Evolutionary conservation across 1,140 invertebrate genomes (phyloP).

Genomic region (Drosophila punjabiensis): DNA sequence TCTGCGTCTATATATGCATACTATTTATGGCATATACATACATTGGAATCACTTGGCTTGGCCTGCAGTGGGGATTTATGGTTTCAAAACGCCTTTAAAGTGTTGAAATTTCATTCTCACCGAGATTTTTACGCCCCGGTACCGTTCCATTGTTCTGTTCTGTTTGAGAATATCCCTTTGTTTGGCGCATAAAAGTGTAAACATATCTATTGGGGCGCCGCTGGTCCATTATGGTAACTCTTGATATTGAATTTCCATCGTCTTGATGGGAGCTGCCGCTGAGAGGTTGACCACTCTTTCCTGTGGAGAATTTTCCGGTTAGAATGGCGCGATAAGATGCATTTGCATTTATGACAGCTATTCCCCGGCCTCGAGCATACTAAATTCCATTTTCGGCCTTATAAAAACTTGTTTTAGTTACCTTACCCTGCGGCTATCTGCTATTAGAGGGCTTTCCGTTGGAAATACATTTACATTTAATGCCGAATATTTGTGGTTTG

Average conservation of each 20-base stretch:
- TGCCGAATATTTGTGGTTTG: conserved; percentile 32
- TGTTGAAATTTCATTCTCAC: conserved; percentile 74
- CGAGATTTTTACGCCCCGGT: conserved; percentile 56
- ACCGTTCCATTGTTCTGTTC: conserved; percentile 43
- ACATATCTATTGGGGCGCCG: conserved; percentile 61
- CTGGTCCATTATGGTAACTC: conserved; percentile 24
- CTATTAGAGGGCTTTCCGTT: conserved; percentile 24
- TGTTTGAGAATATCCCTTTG: conserved; percentile 35
- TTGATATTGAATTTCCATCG: conserved; percentile 67
- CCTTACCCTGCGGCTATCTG: conserved; percentile 27
- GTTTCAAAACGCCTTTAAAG: conserved; percentile 65
- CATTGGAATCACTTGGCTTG: conserved; percentile 27
- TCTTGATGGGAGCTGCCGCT: conserved; percentile 49
- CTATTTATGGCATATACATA: conserved; percentile 12
- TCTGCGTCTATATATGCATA: conserved; percentile 24
- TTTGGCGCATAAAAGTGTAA: conserved; percentile 63
- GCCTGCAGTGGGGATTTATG: conserved; percentile 61
- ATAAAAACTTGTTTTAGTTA: conserved; percentile 20
- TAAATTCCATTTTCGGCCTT: conserved; percentile 31
- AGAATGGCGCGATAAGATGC: conserved; percentile 26
- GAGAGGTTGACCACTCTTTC: conserved; percentile 22
- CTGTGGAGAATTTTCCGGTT: conserved; percentile 21
- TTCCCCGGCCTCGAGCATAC: neutral
- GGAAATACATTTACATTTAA: conserved; percentile 27
- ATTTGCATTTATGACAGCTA: conserved; percentile 50